phyloP scores from a whole-genome alignment of 2,797 vertebrate species.

The Lepilemur septentrionalis region DNA sequence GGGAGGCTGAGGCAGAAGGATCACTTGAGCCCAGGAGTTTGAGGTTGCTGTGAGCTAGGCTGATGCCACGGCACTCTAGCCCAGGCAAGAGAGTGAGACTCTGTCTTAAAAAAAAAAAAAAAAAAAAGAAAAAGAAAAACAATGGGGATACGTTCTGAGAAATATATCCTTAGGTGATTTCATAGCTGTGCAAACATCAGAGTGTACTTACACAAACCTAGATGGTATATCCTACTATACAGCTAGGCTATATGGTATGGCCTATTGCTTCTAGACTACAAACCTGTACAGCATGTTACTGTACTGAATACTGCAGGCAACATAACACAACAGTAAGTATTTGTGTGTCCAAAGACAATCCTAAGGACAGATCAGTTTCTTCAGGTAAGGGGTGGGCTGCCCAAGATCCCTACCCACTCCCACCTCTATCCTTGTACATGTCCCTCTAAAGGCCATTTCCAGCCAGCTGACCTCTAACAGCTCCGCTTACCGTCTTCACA shows the following conservation, averaged over 20 bases:
- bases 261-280: background rate
- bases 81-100: too few relatives aligned
- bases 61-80: too few relatives aligned
- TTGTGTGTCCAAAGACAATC: background rate
- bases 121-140: background rate
- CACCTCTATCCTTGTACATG: background rate
- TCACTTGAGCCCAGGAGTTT: too few relatives aligned
- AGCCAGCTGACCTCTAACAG: background rate
- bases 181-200: background rate
- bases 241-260: background rate
- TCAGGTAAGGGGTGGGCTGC: background rate
- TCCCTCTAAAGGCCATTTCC: background rate
- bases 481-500: constrained; percentile 94
- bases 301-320: background rate
- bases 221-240: background rate
- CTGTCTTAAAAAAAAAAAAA: too few relatives aligned
- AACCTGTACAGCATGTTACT: background rate
- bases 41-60: too few relatives aligned
- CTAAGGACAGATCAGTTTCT: background rate
- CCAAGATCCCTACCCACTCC: background rate
- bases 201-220: background rate
- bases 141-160: background rate
- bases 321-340: background rate
- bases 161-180: background rate
- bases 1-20: too few relatives aligned